These are phyloP conservation scores for Coryphaenoides rupestris DNA, from an alignment of 2,113 vertebrate genomes.

Conservation along the genomic window DNA sequence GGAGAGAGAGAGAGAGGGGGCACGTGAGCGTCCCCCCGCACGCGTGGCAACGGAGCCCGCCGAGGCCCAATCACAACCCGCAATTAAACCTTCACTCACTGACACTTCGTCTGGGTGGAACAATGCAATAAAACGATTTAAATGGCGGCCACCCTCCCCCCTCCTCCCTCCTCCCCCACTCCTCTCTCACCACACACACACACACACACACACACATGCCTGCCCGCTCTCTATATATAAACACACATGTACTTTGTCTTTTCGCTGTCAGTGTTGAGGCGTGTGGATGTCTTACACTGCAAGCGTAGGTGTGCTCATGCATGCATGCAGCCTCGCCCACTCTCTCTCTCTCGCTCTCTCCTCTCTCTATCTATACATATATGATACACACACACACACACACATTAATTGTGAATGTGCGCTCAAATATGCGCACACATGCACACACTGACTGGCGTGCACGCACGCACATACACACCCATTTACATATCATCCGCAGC, in stretches of 20 bases:
- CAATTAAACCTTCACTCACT: conserved; percentile 86
- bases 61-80: conserved; percentile 75
- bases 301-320: background rate
- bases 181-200: too few relatives aligned
- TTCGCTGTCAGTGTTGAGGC: background rate
- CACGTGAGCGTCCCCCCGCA: too few relatives aligned
- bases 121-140: conserved; percentile 82
- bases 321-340: background rate
- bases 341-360: too few relatives aligned
- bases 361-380: background rate
- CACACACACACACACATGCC: too few relatives aligned
- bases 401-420: background rate
- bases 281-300: background rate
- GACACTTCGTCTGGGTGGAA: conserved; percentile 85
- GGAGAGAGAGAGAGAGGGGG: too few relatives aligned
- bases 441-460: conserved; percentile 23
- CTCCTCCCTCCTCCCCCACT: background rate
- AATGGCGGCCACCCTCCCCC: conserved; percentile 16
- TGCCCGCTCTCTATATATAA: background rate
- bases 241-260: background rate
- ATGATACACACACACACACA: conserved; percentile 10
- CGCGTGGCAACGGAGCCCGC: conserved; percentile 25
- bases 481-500: conserved; percentile 97
- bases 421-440: conserved; percentile 32
- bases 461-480: conserved; percentile 50